Evolutionary conservation across 2,888 invertebrate genomes (phyloP).

Genomic region (Selenia dentaria): DNA sequence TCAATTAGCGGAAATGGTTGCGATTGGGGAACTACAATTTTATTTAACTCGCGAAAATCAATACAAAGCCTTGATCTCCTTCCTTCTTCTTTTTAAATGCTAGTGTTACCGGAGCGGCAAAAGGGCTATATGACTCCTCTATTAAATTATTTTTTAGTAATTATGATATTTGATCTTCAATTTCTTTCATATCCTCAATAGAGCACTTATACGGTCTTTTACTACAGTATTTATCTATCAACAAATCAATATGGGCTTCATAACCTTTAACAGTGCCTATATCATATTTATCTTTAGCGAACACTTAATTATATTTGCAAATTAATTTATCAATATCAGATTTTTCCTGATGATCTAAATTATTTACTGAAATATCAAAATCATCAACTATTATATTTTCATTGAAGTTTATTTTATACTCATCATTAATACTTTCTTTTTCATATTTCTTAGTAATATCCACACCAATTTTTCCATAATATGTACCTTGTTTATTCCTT

Average conservation of each 20-base stretch:
- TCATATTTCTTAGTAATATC: no score
- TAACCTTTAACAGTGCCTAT: slow-evolving; percentile 33
- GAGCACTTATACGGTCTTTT: slow-evolving; percentile 33
- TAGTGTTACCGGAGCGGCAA: no score
- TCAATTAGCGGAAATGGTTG: slow-evolving; percentile 44
- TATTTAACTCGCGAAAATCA: no score
- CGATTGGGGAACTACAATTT: no score
- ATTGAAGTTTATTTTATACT: slow-evolving; percentile 28
- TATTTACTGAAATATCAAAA: slow-evolving; percentile 1
- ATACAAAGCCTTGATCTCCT: no score
- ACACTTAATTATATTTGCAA: slow-evolving; percentile 21
- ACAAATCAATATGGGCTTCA: slow-evolving; percentile 37
- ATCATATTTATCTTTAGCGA: slow-evolving; percentile 36
- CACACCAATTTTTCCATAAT: no score
- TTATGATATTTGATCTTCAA: slow-evolving; percentile 24
- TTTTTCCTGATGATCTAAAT: no score
- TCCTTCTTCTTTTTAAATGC: no score
- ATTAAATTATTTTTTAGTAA: no score
- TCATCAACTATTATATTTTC: slow-evolving; percentile 22
- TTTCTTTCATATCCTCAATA: slow-evolving; percentile 27
- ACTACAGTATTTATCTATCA: slow-evolving; percentile 35
- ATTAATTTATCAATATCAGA: slow-evolving; percentile 24
- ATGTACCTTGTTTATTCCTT: no score
- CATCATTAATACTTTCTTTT: no score
- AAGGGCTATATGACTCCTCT: no score